phyloP scores from a whole-genome alignment of 2,888 invertebrate species.

The Folsomia manolachei region DNA sequence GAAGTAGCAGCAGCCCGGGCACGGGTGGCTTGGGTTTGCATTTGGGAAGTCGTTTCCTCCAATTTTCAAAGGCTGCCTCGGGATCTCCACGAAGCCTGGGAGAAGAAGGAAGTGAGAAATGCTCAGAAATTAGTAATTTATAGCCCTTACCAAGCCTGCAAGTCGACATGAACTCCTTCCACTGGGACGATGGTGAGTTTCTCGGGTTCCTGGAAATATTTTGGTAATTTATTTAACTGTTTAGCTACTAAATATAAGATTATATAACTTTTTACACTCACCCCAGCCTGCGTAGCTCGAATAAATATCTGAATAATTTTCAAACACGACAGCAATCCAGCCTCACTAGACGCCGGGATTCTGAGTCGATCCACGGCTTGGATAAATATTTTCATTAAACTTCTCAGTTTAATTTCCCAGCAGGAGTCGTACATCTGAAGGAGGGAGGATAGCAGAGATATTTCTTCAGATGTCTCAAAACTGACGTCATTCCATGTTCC shows the following conservation, averaged over 20 bases:
- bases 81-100: conserved; percentile 71
- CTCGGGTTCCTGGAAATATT: conserved; percentile 53
- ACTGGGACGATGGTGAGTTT: conserved; percentile 60
- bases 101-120: too few species aligned
- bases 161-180: conserved; percentile 68
- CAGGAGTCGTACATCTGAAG: conserved; percentile 90
- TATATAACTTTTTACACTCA: conserved; percentile 11
- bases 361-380: conserved; percentile 72
- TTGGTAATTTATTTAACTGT: too few species aligned
- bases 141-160: conserved; percentile 61
- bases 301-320: conserved; percentile 84
- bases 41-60: conserved; percentile 63
- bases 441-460: conserved; percentile 79
- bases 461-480: conserved; percentile 65
- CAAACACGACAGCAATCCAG: conserved; percentile 86
- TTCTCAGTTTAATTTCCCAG: conserved; percentile 85
- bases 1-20: neutral
- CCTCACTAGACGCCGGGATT: conserved; percentile 83
- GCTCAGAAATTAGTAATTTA: too few species aligned
- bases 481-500: conserved; percentile 59
- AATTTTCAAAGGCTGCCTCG: conserved; percentile 67
- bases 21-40: conserved; percentile 18
- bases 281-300: conserved; percentile 51
- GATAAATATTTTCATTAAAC: conserved; percentile 83
- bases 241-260: too few species aligned